Conservation (phyloP, 2,888 invertebrate species). For the Hirtodrosophila histrioides region DNA sequence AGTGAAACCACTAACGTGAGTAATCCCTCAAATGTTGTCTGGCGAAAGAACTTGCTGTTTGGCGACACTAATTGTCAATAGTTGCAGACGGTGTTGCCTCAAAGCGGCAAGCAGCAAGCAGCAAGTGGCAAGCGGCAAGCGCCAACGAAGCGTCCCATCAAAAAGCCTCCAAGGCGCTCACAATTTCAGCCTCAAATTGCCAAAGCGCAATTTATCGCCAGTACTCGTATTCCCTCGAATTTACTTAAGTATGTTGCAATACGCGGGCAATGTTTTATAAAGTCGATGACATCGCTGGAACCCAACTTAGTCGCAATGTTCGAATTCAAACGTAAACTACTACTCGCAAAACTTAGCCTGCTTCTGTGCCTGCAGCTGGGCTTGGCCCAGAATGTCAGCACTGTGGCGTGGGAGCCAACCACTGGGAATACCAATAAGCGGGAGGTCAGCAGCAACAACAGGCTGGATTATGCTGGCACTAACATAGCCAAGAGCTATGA, state of each 20-base stretch:
- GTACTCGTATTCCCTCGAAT: conserved; percentile 30
- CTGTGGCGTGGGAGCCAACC: conserved; percentile 45
- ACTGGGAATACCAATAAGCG: conserved; percentile 40
- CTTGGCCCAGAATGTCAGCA: conserved; percentile 47
- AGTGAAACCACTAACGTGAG: conserved; percentile 63
- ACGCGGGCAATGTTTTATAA: conserved; percentile 64
- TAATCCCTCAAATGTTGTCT: conserved; percentile 32
- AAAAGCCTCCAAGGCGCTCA: conserved; percentile 48
- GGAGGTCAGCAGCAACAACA: conserved; percentile 30
- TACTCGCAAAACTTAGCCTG: conserved; percentile 21
- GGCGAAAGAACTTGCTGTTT: conserved; percentile 67
- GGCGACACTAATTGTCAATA: conserved; percentile 79
- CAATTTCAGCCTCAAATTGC: conserved; percentile 77
- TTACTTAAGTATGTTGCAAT: conserved; percentile 33
- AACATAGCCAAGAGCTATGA: conserved; percentile 77
- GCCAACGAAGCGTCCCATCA: conserved; percentile 29
- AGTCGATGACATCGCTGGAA: conserved; percentile 56
- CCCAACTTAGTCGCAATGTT: conserved; percentile 69
- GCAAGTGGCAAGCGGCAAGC: conserved; percentile 13
- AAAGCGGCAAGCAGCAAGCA: conserved; percentile 13
- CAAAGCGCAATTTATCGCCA: conserved; percentile 78
- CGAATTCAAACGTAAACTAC: conserved; percentile 52
- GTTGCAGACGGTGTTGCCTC: conserved; percentile 31
- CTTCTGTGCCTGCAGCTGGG: conserved; percentile 4
- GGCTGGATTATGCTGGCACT: conserved; percentile 59